Evolutionary conservation across 1,140 invertebrate genomes (phyloP).

Genomic region (Drosophila watanabei): DNA sequence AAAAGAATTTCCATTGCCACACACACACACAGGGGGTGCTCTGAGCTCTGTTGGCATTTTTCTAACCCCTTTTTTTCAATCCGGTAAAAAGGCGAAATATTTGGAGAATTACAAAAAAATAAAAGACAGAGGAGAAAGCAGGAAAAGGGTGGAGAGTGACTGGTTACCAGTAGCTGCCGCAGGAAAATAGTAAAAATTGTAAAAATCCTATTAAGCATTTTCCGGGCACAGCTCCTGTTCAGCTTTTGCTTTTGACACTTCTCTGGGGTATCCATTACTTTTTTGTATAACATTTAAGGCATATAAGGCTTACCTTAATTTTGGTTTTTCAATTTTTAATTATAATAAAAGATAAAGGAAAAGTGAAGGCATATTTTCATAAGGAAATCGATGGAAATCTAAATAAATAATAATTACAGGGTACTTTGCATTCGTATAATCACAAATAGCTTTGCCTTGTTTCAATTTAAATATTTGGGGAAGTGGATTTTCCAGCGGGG

Average conservation of each 20-base stretch:
- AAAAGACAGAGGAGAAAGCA: slow-evolving; percentile 27
- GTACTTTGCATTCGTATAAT: background rate
- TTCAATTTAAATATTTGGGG: slow-evolving; percentile 21
- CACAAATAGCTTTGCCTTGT: too few species aligned
- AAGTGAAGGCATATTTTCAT: background rate
- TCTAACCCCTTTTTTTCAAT: slow-evolving; percentile 66
- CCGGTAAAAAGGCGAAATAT: slow-evolving; percentile 65
- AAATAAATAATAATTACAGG: background rate
- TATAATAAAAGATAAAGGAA: background rate
- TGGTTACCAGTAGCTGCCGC: slow-evolving; percentile 73
- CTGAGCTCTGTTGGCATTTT: slow-evolving; percentile 64
- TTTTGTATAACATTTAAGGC: background rate
- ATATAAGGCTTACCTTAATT: background rate
- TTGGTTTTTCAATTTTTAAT: background rate
- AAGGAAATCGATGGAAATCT: too few species aligned
- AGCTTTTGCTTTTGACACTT: slow-evolving; percentile 68
- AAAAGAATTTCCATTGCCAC: slow-evolving; percentile 68
- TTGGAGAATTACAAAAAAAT: slow-evolving; percentile 65
- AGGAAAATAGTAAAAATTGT: slow-evolving; percentile 81
- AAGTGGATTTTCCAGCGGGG: slow-evolving; percentile 15
- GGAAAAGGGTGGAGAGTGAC: slow-evolving; percentile 38
- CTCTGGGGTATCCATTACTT: background rate
- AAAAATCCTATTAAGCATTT: slow-evolving; percentile 82
- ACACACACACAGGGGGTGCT: slow-evolving; percentile 37
- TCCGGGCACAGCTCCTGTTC: slow-evolving; percentile 57